phyloP scores from a whole-genome alignment of 2,113 vertebrate species.

The Osmerus eperlanus region DNA sequence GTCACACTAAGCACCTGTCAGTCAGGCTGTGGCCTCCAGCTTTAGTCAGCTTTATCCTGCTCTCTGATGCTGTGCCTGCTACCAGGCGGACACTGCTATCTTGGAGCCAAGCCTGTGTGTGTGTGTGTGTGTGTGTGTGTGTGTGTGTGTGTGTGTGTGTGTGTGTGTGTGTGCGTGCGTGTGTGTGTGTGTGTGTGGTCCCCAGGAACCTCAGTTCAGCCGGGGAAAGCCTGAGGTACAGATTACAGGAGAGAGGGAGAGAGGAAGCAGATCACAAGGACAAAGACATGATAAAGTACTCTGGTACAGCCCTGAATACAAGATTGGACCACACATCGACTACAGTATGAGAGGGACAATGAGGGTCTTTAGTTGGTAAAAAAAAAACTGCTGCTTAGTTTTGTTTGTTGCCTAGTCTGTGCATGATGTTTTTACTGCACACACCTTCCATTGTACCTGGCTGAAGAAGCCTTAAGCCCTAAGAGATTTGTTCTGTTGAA shows the following conservation, averaged over 20 bases:
- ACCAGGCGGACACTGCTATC: constrained; percentile 16
- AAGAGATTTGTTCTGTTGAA: too few relatives aligned
- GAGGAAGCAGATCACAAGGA: neutral
- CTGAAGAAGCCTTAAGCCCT: too few relatives aligned
- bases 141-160: too few relatives aligned
- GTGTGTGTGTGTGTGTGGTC: too few relatives aligned
- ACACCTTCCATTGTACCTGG: neutral
- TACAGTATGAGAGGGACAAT: too few relatives aligned
- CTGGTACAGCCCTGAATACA: too few relatives aligned
- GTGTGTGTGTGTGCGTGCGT: too few relatives aligned
- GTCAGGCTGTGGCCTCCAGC: constrained; percentile 38
- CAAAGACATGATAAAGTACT: neutral
- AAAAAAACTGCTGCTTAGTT: neutral
- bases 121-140: too few relatives aligned
- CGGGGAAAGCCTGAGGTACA: too few relatives aligned
- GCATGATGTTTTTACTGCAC: neutral
- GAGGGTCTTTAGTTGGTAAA: too few relatives aligned
- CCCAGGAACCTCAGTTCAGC: too few relatives aligned
- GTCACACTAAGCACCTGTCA: constrained; percentile 62
- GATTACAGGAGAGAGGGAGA: constrained; percentile 42
- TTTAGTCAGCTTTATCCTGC: constrained; percentile 58
- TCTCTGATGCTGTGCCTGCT: constrained; percentile 54
- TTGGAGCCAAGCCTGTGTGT: constrained; percentile 37
- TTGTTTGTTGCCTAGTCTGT: neutral
- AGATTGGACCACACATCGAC: too few relatives aligned